These are phyloP conservation scores for Sardina pilchardus DNA, from an alignment of 2,113 vertebrate genomes.

Conservation along the genomic window DNA sequence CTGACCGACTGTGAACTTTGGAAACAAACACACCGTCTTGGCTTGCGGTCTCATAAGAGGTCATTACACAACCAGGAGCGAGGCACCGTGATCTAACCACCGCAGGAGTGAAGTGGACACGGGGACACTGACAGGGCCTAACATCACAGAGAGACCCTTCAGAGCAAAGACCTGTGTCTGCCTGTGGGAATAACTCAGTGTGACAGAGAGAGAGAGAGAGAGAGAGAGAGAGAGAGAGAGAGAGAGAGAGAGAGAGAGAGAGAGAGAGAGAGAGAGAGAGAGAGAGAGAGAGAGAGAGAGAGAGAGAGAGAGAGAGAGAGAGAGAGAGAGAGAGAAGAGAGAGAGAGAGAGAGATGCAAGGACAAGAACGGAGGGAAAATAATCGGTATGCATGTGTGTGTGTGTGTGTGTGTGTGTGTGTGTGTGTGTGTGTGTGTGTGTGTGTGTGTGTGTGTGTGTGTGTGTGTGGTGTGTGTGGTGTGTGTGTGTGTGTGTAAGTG, in stretches of 20 bases:
- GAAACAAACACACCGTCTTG: background rate
- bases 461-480: background rate
- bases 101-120: background rate
- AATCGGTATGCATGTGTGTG: background rate
- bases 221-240: background rate
- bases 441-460: conserved; percentile 11
- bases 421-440: conserved; percentile 3
- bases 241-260: background rate
- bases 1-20: background rate
- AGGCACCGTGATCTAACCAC: background rate
- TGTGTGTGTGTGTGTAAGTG: background rate
- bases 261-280: background rate
- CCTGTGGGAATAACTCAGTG: background rate
- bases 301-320: background rate
- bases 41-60: background rate
- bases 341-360: background rate
- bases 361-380: too few species aligned
- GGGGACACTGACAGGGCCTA: background rate
- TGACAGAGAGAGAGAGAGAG: background rate
- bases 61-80: background rate
- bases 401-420: background rate
- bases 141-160: background rate
- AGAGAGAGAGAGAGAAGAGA: background rate
- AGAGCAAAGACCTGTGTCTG: background rate
- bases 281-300: background rate